Percentiles rank a stretch among this genome's conserved stretches.
Evolutionary conservation across 2,888 invertebrate genomes (phyloP).

Genomic region (Crocallis elinguaria): DNA sequence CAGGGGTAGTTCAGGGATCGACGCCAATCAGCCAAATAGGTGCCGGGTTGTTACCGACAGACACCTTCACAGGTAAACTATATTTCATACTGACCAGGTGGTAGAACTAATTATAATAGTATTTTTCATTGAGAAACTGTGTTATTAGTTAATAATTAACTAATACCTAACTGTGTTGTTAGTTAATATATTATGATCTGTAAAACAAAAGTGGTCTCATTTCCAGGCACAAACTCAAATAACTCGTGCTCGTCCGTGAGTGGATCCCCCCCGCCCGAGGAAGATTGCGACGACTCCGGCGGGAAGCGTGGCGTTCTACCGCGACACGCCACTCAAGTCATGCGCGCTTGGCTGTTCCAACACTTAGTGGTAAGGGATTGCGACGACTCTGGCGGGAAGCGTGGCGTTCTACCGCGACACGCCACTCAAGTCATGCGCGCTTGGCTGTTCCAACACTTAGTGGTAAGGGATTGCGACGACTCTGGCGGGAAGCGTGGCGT

Average conservation of each 20-base stretch:
- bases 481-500: slow-evolving; percentile 95
- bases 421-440: not conserved
- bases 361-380: slow-evolving; percentile 26
- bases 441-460: not conserved
- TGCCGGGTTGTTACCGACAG: slow-evolving; percentile 85
- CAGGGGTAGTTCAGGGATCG: slow-evolving; percentile 90
- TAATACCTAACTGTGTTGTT: too few relatives aligned
- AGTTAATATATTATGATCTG: too few relatives aligned
- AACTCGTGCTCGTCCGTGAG: slow-evolving; percentile 80
- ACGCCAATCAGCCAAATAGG: slow-evolving; percentile 95
- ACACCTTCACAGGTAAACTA: slow-evolving; percentile 74
- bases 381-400: slow-evolving; percentile 85
- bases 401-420: not conserved
- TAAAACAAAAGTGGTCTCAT: too few relatives aligned
- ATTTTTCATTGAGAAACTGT: too few relatives aligned
- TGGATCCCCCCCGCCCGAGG: slow-evolving; percentile 81
- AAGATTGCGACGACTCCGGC: slow-evolving; percentile 75
- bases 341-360: slow-evolving; percentile 57
- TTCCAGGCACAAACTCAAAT: slow-evolving; percentile 73
- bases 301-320: slow-evolving; percentile 96
- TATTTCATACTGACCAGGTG: not conserved
- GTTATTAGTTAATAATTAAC: too few relatives aligned
- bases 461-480: too few relatives aligned
- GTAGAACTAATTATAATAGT: too few relatives aligned
- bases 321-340: slow-evolving; percentile 95